Evolutionary conservation across 2,113 vertebrate genomes (phyloP).

Genomic region (Pholis gunnellus): DNA sequence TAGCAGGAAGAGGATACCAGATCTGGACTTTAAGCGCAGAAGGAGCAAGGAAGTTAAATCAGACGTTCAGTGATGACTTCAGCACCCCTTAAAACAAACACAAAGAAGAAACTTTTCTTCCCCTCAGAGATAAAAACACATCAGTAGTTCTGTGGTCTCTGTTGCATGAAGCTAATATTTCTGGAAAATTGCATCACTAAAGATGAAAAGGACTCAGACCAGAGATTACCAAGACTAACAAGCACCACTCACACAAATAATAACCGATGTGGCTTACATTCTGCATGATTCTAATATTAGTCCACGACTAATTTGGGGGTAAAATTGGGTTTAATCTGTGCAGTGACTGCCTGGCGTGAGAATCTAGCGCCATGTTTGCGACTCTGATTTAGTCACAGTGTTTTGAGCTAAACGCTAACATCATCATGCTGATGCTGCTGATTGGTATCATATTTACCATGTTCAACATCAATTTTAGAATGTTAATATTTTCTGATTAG

Average conservation of each 20-base stretch:
- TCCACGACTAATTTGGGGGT: not conserved
- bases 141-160: not conserved
- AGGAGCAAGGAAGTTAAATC: not conserved
- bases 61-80: constrained; percentile 20
- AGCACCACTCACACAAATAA: not conserved
- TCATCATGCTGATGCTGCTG: not conserved
- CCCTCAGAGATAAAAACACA: not conserved
- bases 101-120: constrained; percentile 4
- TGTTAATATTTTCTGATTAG: not conserved
- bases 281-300: not conserved
- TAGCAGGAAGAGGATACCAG: not conserved
- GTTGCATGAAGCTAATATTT: constrained; percentile 9
- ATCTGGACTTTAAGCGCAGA: constrained; percentile 8
- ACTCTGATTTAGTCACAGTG: not conserved
- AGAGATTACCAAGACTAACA: not conserved
- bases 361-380: not conserved
- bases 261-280: not conserved
- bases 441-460: not conserved
- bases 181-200: not conserved
- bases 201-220: not conserved
- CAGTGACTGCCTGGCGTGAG: not conserved
- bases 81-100: constrained; percentile 10
- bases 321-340: not conserved
- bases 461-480: not conserved
- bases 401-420: not conserved